Evolutionary conservation across 2,113 vertebrate species (phyloP).

Genomic region (Litocranius walleri): DNA sequence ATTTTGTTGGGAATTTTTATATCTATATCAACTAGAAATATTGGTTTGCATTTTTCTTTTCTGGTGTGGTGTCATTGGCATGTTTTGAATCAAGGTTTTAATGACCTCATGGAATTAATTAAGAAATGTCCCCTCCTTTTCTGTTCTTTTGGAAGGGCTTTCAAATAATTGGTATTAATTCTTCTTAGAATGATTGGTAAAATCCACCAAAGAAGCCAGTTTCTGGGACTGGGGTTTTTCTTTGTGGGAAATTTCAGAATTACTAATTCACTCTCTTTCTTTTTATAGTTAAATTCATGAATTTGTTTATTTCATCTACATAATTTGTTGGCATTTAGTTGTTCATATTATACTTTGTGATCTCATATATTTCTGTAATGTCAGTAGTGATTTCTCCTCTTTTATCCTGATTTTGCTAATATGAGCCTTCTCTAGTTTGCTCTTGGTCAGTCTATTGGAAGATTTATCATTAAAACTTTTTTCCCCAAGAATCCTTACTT

Average conservation of each 20-base stretch:
- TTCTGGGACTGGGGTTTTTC: neutral
- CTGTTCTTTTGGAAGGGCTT: neutral
- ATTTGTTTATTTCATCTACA: neutral
- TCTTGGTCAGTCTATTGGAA: neutral
- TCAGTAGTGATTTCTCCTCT: neutral
- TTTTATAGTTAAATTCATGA: neutral
- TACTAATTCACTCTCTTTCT: neutral
- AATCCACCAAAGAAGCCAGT: neutral
- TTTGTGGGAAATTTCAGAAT: neutral
- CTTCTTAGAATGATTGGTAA: neutral
- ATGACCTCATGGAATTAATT: neutral
- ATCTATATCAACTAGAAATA: neutral
- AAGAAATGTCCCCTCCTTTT: neutral
- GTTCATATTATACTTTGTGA: neutral
- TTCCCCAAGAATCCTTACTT: neutral
- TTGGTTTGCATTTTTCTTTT: neutral
- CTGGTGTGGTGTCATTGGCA: neutral
- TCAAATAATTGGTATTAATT: neutral
- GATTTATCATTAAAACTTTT: neutral
- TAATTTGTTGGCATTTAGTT: neutral
- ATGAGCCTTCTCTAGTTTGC: neutral
- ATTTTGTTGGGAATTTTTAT: neutral
- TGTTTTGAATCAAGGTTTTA: neutral
- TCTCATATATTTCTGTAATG: neutral
- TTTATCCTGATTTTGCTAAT: neutral